These are phyloP conservation scores for Hypolimnas misippus DNA, from an alignment of 2,888 invertebrate genomes.

Conservation along the genomic window DNA sequence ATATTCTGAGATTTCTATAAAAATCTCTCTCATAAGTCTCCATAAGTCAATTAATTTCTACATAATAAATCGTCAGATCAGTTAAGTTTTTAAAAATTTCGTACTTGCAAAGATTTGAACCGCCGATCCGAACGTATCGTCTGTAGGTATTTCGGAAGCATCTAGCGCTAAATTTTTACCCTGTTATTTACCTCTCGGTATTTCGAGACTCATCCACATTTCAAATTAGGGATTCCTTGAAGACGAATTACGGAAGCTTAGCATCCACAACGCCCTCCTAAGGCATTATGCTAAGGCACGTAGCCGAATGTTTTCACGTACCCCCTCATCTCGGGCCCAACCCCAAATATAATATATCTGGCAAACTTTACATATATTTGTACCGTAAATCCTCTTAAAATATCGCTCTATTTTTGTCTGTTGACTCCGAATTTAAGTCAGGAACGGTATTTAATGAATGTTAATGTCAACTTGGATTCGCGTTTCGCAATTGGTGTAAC, in stretches of 20 bases:
- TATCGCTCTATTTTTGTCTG: constrained; percentile 83
- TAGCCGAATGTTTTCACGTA: constrained; percentile 81
- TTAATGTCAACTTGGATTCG: constrained; percentile 73
- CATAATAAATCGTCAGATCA: too few species aligned
- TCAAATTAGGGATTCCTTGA: constrained; percentile 83
- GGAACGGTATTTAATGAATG: constrained; percentile 79
- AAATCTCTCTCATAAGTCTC: too few species aligned
- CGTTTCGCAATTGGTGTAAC: constrained; percentile 67
- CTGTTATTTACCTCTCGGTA: constrained; percentile 57
- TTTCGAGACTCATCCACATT: constrained; percentile 77
- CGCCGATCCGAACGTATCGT: background rate
- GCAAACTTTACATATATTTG: constrained; percentile 85
- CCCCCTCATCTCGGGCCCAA: constrained; percentile 75
- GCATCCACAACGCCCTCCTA: constrained; percentile 72
- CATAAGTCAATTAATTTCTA: too few species aligned
- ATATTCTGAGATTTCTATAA: too few species aligned
- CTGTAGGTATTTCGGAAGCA: background rate
- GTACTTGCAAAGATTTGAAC: too few species aligned
- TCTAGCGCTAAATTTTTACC: background rate
- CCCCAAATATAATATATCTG: constrained; percentile 83
- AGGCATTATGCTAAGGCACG: constrained; percentile 82
- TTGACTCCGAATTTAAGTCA: constrained; percentile 74
- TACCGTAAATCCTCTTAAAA: constrained; percentile 83
- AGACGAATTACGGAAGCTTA: constrained; percentile 81
- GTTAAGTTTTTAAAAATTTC: too few species aligned